Evolutionary conservation across 92 coral and sea anemone genomes (phyloP), one percentile per base, ranked within the genome.

Genomic region (Parazoanthus darwini): DNA sequence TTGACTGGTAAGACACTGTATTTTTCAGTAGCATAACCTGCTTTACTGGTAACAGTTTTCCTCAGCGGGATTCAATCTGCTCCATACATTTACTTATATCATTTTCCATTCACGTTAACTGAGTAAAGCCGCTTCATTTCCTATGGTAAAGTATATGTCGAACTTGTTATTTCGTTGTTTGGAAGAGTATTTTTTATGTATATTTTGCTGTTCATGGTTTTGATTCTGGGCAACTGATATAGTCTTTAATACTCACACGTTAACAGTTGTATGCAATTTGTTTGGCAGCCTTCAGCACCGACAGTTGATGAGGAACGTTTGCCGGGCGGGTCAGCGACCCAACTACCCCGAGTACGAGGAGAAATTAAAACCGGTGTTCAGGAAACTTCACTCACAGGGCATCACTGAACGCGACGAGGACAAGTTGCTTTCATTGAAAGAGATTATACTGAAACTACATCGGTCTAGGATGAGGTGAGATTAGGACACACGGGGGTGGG

Each of bases 331-430:
- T 42, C 96, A 95, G 92, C 81, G 96, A 79, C 96, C 97, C 38
- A 94, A 89, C 36, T 97, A 95, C 82, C 96, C 94, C 0, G 96
- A 91, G 75, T 92, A 92, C 43, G 90, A 91, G n/a, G 99, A 95
- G 48, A 81, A 59, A 3, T 92, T 97, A 11, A 89, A 92, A 13
- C 96, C 96, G 4, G 89, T 97, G 84, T 97, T 94, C 88, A 94
- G 98, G 37, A 97, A 97, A 70, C 93, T 95, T 43, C 96, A 94
- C 82, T 90, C 96, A n/a, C 98, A 95, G 86, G 99, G 99, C 26
- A 94, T 97, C 56, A 95, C 95, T 6, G 99, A 97, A 80, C 96
- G 86, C 25, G 98, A 97, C 74, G 99, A 97, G 50, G 98, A 97
- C 84, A 97, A 95, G 88, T 74, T 97, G 54, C 92, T 97, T 13